Evolutionary conservation across 2,888 invertebrate genomes (phyloP), one percentile per base, ranked within the genome.

Genomic region (Dione juno): DNA sequence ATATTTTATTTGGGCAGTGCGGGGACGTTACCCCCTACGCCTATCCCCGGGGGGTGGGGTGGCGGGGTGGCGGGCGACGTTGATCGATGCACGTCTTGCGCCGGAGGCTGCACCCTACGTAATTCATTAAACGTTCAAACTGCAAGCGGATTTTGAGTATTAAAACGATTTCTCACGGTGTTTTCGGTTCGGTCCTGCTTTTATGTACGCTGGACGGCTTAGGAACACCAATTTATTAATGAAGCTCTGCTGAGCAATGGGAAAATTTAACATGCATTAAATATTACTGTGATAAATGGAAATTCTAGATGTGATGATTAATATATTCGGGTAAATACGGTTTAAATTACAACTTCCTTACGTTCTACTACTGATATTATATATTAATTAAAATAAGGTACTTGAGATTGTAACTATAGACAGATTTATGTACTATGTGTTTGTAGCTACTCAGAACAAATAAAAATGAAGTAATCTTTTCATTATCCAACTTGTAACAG

Each of bases 1-100:
- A 90, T 92, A 90, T 91, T 90, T 91, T 92, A 92, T 92, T 92
- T 92, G 92, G 92, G 88, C 91, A 90, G 90, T 86, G 81, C 82
- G 82, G 88, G 85, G 87, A 80, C 82, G 83, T 83, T 77, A 77
- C 78, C 68, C 88, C 88, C 88, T 86, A 82, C 82, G 89, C 89
- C 90, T 88, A 88, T 85, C 83, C 80, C 80, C 78, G 74, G 76
- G 82, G 78, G 79, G 73, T 69, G 77, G 67, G 16, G 9, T 11
- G 19, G 11, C 40, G 50, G 77, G 78, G 77, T 76, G 80, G 79
- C 76, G 89, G 88, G 88, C 90, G 94, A 94, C 94, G 93, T 94
- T 94, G 94, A 94, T 94, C 94, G 94, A 94, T 94, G 94, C 93
- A 94, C 94, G 94, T 94, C 94, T 94, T 94, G 94, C 94, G 93